Conservation (phyloP, 2,113 vertebrate genomes). For the Chionis minor region DNA sequence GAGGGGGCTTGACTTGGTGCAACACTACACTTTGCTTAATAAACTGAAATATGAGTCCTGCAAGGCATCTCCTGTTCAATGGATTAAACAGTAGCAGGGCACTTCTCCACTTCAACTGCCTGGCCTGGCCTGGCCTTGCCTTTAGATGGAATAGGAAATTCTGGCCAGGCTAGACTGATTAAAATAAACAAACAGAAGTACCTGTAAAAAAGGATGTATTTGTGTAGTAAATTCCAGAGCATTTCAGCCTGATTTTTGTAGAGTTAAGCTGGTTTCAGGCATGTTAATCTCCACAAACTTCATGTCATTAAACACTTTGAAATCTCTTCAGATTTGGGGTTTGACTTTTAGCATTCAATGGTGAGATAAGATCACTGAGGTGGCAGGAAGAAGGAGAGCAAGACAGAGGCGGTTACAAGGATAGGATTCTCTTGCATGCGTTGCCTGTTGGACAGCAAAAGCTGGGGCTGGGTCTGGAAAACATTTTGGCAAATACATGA, state of each 20-base stretch:
- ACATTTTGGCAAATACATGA: not conserved
- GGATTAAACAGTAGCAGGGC: not conserved
- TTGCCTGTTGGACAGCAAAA: not conserved
- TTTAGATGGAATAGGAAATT: not conserved
- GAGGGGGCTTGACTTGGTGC: not conserved
- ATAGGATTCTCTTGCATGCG: not conserved
- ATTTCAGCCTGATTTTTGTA: not conserved
- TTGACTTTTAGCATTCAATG: not conserved
- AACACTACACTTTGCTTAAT: not conserved
- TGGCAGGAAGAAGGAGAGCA: not conserved
- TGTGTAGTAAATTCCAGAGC: not conserved
- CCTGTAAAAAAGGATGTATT: not conserved
- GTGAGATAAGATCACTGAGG: not conserved
- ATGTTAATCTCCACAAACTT: not conserved
- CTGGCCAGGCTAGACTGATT: not conserved
- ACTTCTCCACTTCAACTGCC: not conserved
- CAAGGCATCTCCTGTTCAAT: not conserved
- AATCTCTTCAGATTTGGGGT: not conserved
- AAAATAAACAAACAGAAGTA: not conserved
- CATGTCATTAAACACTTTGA: not conserved
- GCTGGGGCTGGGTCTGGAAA: not conserved
- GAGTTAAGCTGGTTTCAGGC: not conserved
- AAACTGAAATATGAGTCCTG: not conserved
- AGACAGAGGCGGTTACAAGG: not conserved
- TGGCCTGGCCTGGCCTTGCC: not conserved